These are phyloP conservation scores for Clarias magur DNA, from an alignment of 2,113 vertebrate species.

Conservation along the genomic window DNA sequence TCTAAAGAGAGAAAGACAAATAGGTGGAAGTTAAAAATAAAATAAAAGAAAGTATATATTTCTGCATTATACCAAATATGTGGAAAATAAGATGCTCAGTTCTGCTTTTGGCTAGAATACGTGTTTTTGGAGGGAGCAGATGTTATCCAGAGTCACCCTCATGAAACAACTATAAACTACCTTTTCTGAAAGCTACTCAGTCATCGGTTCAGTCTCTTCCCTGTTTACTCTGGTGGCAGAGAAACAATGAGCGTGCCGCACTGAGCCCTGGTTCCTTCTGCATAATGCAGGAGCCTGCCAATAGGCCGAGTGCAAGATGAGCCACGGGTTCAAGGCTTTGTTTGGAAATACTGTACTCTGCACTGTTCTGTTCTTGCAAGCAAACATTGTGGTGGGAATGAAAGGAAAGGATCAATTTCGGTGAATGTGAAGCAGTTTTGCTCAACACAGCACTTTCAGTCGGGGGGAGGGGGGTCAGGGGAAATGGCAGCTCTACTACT, in stretches of 20 bases:
- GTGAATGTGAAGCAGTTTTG: constrained; percentile 23
- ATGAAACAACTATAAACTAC: constrained; percentile 1
- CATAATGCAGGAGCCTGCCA: constrained; percentile 36
- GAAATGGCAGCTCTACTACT: too few species aligned
- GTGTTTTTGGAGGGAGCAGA: not conserved
- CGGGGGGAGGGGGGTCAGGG: not conserved
- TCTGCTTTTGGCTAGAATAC: not conserved
- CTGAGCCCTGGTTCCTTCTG: constrained; percentile 14
- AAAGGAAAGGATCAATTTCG: constrained; percentile 39
- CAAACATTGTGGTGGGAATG: constrained; percentile 4
- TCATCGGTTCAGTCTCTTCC: constrained; percentile 30
- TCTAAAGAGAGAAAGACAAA: constrained; percentile 69
- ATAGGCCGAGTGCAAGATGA: constrained; percentile 26
- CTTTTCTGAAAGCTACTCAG: constrained; percentile 18
- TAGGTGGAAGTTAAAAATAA: not conserved
- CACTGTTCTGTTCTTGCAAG: constrained; percentile 22
- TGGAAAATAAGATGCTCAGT: not conserved
- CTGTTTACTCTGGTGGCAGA: constrained; percentile 29
- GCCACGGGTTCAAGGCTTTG: constrained; percentile 38
- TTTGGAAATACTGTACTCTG: constrained; percentile 45
- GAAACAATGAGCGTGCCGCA: constrained; percentile 42
- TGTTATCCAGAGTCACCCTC: constrained; percentile 4
- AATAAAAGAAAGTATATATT: not conserved
- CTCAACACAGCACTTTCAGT: not conserved
- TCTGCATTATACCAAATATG: not conserved